Evolutionary conservation across 2,888 invertebrate genomes (phyloP), one percentile per base, ranked within the genome.

Genomic region (Ectemnius continuus): DNA sequence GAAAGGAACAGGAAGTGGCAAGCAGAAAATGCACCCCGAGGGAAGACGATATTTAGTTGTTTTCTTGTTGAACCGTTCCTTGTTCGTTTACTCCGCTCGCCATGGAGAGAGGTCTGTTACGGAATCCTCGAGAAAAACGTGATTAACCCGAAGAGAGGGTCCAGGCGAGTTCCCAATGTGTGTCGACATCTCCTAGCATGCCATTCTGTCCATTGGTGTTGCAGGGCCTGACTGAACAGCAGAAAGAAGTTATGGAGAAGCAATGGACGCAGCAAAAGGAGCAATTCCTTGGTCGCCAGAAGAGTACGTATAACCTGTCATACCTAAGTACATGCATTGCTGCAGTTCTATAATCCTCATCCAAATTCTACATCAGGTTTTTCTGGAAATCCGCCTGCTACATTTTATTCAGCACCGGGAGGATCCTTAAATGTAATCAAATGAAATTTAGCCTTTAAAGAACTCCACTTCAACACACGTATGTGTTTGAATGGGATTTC

Each of bases 231-330:
- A 95, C 95, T 92, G 95, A 94, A 89, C 93, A 94, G 91, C 94
- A 93, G 93, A 97, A 97, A 94, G 97, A 97, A 92, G 91, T 91
- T 91, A 92, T 94, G 90, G 97, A 98, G 93, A 97, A 97, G 93
- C 93, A 93, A 90, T 98, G 97, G 97, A 93, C 94, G 88, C 96
- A 97, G 92, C 96, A 95, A 92, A 94, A 95, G 92, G 95, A 96
- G 86, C 96, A 96, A 92, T 97, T 97, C 93, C 95, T 95, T 91
- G 95, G 94, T 92, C 96, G 97, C 91, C 96, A 96, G 92, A 96
- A 96, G 94, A 93, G 97, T 97, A 94, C 94, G 95, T 94, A 88
- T 84, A 57, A 4, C 20, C 2, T 8, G 4, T 28, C 18, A 48
- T 23, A 3, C 23, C 26, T 28, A 56, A 75, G 63, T 75, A 70